Evolutionary conservation across 2,888 invertebrate species (phyloP), one percentile per base, ranked within the genome.

Genomic region (Rambutsinella grinnellia): DNA sequence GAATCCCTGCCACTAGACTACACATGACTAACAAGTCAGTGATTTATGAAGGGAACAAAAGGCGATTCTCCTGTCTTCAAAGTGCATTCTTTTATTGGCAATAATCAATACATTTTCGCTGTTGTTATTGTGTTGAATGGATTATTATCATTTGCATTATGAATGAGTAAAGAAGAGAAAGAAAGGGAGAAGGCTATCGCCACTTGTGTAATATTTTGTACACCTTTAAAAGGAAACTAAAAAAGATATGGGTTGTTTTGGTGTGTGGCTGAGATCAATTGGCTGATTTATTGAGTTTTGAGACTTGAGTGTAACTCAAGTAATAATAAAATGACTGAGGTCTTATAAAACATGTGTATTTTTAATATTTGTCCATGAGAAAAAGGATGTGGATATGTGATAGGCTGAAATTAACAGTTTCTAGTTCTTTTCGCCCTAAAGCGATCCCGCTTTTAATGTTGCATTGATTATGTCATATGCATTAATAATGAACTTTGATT

Each of bases 1-100:
- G n/a, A n/a, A n/a, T n/a, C n/a, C 26, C 44, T 72, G 72, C 72
- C 66, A 66, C 72, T 72, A 72, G 72, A 66, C 66, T 72, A 72
- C 72, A 72, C 71, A 60, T 56, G 44, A 44, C 49, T 27, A 53
- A 49, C 61, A 44, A 61, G 36, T 46, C 13, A 21, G 21, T 63
- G 63, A 71, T 71, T 71, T 71, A 71, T 56, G 49, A 61, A 47
- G 47, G 58, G 57, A 63, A 63, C 57, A 63, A 71, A 46, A n/a
- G 47, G 23, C 54, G 24, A 66, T 66, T 66, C 54, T 56, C 56
- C 47, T 66, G 63, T 53, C 63, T 53, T 51, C 51, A 36, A 63
- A 65, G 26, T 46, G 58, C 63, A 71, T 63, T 71, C 63, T 47
- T 3, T 60, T 28, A 53, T 23, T 62, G 62, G 46, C 62, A 62